phyloP scores from a whole-genome alignment of 2,113 vertebrate species.

The Chlamydotis undulata region DNA sequence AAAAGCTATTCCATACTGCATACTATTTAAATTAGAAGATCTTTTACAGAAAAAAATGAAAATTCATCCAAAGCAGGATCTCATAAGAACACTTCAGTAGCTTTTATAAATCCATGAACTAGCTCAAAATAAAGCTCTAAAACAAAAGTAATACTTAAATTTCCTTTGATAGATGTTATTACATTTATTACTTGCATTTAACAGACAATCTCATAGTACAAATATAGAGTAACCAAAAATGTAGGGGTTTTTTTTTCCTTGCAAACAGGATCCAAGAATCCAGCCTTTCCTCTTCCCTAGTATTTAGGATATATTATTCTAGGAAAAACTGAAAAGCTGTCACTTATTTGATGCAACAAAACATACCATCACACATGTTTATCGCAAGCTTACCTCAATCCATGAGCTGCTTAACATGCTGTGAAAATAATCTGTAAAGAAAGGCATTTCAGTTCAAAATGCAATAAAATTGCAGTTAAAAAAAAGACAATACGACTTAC shows the following conservation, averaged over 20 bases:
- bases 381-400: conserved; percentile 88
- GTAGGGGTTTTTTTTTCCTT: background rate
- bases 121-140: background rate
- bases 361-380: background rate
- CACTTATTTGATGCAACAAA: background rate
- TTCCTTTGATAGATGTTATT: background rate
- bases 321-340: background rate
- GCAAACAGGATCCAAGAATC: background rate
- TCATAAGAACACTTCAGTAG: background rate
- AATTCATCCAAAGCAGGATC: background rate
- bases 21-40: background rate
- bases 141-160: background rate
- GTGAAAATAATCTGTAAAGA: conserved; percentile 92
- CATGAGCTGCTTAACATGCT: conserved; percentile 97
- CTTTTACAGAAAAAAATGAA: background rate
- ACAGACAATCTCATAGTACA: background rate
- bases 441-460: conserved; percentile 50
- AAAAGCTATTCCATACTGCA: background rate
- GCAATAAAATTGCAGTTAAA: background rate
- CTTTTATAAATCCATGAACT: background rate
- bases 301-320: background rate
- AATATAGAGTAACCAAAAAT: background rate
- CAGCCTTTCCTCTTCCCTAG: background rate
- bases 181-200: background rate
- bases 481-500: background rate